phyloP scores from a whole-genome alignment of 2,797 vertebrate species.

The Allobates femoralis region DNA sequence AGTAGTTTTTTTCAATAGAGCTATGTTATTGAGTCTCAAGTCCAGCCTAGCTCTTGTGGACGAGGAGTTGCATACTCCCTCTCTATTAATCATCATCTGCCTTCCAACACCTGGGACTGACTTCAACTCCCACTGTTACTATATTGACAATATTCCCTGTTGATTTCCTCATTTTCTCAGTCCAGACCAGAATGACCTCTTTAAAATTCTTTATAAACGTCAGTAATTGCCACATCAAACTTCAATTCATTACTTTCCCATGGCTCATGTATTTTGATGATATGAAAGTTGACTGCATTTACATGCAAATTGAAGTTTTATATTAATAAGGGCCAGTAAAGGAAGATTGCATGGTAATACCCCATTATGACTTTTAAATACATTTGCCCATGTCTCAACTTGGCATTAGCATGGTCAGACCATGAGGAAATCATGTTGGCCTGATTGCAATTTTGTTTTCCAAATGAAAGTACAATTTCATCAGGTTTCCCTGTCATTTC shows the following conservation, averaged over 20 bases:
- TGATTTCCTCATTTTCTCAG: conserved; percentile 87
- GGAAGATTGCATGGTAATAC: conserved; percentile 94
- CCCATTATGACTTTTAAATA: conserved; percentile 99
- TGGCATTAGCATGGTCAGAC: conserved; percentile 93
- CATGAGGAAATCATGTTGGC: conserved; percentile 94
- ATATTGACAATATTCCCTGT: conserved; percentile 88
- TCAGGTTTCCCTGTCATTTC: conserved; percentile 99
- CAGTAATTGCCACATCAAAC: conserved; percentile 92
- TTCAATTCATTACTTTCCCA: conserved; percentile 90
- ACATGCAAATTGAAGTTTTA: conserved; percentile 99
- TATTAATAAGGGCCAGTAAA: conserved; percentile 96
- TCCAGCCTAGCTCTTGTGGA: conserved; percentile 77
- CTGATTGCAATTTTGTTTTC: conserved; percentile 99
- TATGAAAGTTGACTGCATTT: conserved; percentile 99
- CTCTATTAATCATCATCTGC: conserved; percentile 81
- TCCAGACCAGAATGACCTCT: conserved; percentile 85
- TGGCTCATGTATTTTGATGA: conserved; percentile 99
- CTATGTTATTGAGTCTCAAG: conserved; percentile 73
- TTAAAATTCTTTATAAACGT: conserved; percentile 93
- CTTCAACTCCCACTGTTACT: conserved; percentile 82
- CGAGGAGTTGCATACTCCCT: conserved; percentile 76
- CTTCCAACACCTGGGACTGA: conserved; percentile 83
- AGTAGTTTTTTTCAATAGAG: conserved; percentile 77
- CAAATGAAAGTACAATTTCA: conserved; percentile 99
- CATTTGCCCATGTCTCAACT: conserved; percentile 96